phyloP scores from a whole-genome alignment of 2,888 invertebrate species.

The Hirtodrosophila histrioides region DNA sequence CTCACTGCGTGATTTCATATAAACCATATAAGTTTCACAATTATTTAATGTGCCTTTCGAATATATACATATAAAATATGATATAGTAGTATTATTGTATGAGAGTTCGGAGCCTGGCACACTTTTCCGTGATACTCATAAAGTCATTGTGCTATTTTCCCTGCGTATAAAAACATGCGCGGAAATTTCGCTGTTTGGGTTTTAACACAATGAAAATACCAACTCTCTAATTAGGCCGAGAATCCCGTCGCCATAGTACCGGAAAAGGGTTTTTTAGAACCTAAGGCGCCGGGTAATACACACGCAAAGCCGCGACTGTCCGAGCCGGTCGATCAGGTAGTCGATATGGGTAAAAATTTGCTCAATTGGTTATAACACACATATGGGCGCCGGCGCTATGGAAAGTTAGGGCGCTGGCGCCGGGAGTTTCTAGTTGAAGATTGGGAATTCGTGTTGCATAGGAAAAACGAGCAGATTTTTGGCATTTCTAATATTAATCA shows the following conservation, averaged over 20 bases:
- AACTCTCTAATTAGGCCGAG: conserved; percentile 73
- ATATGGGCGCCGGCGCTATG: conserved; percentile 62
- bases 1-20: no score
- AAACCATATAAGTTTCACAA: no score
- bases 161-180: conserved; percentile 40
- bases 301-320: conserved; percentile 11
- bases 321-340: conserved; percentile 41
- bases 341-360: conserved; percentile 28
- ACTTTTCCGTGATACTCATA: conserved; percentile 9
- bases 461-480: conserved; percentile 67
- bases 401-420: conserved; percentile 63
- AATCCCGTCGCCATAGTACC: conserved; percentile 41
- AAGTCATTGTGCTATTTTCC: conserved; percentile 44
- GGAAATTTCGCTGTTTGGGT: conserved; percentile 74
- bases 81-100: no score
- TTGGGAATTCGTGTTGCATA: conserved; percentile 42
- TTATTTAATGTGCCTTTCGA: no score
- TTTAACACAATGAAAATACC: conserved; percentile 80
- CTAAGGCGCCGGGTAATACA: conserved; percentile 72
- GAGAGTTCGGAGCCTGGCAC: conserved; percentile 13
- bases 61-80: no score
- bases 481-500: conserved; percentile 62
- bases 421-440: conserved; percentile 63
- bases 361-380: conserved; percentile 65
- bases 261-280: conserved; percentile 79